Conservation (phyloP, 2,113 vertebrate genomes). For the Cettia cetti region DNA sequence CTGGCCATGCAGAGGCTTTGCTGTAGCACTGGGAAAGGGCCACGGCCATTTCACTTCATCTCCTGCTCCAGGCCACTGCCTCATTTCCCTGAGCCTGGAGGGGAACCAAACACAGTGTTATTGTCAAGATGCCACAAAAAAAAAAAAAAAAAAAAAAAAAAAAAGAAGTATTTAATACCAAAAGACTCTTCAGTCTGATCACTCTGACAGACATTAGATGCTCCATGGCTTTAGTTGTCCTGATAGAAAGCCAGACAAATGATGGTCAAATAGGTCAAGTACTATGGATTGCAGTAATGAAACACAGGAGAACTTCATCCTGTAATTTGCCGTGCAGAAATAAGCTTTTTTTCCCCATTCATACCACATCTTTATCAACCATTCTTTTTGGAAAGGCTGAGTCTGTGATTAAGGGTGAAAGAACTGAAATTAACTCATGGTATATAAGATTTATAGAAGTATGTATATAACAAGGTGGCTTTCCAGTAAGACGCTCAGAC, state of each 20-base stretch:
- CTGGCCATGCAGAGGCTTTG: neutral
- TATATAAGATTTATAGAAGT: neutral
- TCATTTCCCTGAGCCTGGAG: neutral
- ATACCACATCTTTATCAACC: neutral
- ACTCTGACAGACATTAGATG: neutral
- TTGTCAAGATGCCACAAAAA: neutral
- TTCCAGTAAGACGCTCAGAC: neutral
- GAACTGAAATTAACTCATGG: neutral
- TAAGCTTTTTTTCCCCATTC: neutral
- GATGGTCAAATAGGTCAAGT: neutral
- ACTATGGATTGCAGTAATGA: neutral
- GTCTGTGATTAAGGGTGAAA: neutral
- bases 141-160: neutral
- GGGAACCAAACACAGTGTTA: neutral
- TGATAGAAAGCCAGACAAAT: neutral
- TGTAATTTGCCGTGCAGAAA: neutral
- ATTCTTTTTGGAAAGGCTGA: neutral
- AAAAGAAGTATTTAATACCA: neutral
- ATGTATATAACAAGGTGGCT: neutral
- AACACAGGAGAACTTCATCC: neutral
- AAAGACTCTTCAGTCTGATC: neutral
- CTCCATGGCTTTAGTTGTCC: neutral
- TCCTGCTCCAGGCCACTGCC: neutral
- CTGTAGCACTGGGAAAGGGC: neutral
- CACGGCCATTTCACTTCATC: accelerated